Conservation (phyloP, 2,113 vertebrate species). For the Cavia aperea region DNA sequence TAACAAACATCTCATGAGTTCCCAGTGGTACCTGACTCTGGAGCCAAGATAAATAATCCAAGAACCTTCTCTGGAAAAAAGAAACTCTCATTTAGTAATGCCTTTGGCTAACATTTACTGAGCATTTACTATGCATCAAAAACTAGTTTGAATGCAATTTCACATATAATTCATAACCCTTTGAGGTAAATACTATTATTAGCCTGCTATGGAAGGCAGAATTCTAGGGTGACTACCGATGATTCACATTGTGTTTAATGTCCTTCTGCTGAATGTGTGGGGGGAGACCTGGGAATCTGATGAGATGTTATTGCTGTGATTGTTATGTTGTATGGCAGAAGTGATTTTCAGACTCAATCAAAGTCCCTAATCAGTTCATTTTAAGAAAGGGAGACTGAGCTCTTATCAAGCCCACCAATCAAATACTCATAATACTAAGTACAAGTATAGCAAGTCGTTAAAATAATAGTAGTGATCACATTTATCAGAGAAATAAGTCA, state of each 20-base stretch:
- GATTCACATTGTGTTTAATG: background rate
- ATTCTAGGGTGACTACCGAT: background rate
- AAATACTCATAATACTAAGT: background rate
- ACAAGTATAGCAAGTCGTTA: background rate
- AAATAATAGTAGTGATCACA: background rate
- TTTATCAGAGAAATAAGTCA: too few relatives aligned
- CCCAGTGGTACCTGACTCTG: background rate
- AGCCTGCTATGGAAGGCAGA: background rate
- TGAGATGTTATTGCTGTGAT: background rate
- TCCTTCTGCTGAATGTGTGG: background rate
- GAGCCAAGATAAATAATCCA: conserved; percentile 42
- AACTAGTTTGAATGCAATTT: background rate
- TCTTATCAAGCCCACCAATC: background rate
- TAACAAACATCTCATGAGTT: conserved; percentile 14
- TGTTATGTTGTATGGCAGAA: background rate
- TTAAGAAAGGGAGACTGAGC: background rate
- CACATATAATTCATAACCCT: background rate
- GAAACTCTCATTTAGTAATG: background rate
- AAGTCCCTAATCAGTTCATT: background rate
- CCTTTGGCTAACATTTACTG: conserved; percentile 28
- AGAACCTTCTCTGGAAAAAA: conserved; percentile 1
- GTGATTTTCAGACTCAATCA: background rate
- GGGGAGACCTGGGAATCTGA: background rate
- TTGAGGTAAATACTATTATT: background rate
- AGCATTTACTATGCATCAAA: conserved; percentile 8